phyloP scores from a whole-genome alignment of 2,888 invertebrate species.

The Athetis lepigone region DNA sequence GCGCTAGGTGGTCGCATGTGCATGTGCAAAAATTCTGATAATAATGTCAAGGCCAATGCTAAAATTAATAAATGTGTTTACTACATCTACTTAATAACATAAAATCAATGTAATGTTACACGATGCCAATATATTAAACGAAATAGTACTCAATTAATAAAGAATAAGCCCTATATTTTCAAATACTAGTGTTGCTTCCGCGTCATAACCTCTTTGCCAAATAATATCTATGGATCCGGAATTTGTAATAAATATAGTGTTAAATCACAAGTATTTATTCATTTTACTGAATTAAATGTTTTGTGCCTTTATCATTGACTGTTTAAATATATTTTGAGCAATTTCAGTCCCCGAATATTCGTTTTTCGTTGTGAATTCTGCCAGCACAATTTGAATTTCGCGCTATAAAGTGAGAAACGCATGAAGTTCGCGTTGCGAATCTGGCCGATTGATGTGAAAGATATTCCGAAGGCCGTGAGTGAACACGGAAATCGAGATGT shows the following conservation, averaged over 20 bases:
- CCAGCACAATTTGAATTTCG: conserved; percentile 85
- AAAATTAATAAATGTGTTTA: conserved; percentile 58
- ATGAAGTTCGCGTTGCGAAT: conserved; percentile 91
- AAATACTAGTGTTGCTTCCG: conserved; percentile 70
- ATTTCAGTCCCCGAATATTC: conserved; percentile 3
- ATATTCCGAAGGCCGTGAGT: conserved; percentile 92
- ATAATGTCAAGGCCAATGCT: conserved; percentile 88
- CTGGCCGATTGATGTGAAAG: conserved; percentile 92
- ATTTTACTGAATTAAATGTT: conserved; percentile 8
- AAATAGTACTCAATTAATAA: conserved; percentile 29
- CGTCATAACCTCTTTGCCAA: conserved; percentile 80
- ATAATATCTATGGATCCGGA: conserved; percentile 67
- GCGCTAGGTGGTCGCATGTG: conserved; percentile 69
- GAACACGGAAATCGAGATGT: conserved; percentile 91
- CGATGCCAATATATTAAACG: conserved; percentile 12
- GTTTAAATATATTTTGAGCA: background rate
- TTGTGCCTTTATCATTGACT: background rate
- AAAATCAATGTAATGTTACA: conserved; percentile 29
- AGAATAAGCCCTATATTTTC: conserved; percentile 51
- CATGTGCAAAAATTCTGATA: conserved; percentile 83
- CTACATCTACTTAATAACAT: conserved; percentile 33
- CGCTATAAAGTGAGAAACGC: conserved; percentile 85
- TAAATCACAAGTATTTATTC: conserved; percentile 11
- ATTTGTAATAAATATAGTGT: conserved; percentile 53
- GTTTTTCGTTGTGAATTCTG: conserved; percentile 39